A percentile compares a stretch with the other conserved stretches of the same genome.
Evolutionary conservation across 53 echinoderm and acorn worm species (phyloP).

Genomic region (Temnopleurus reevesii): DNA sequence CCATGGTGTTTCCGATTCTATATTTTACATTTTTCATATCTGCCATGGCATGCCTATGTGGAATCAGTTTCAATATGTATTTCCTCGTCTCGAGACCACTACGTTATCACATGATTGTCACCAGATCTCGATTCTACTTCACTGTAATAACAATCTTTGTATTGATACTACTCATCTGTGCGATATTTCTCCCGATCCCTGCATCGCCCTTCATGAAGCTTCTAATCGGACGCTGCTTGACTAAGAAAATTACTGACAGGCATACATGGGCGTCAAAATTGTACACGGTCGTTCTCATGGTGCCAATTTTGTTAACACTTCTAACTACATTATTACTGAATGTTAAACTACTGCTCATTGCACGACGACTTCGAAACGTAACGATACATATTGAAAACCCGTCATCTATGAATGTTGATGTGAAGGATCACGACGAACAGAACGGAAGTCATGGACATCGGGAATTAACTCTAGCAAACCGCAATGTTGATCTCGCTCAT

Average conservation of each 20-base stretch:
- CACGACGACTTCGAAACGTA: too few relatives aligned
- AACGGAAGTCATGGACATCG: too few relatives aligned
- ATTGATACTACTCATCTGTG: background rate
- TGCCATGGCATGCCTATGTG: background rate
- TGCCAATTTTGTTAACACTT: background rate
- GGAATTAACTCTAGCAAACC: too few relatives aligned
- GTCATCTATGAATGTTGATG: too few relatives aligned
- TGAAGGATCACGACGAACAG: too few relatives aligned
- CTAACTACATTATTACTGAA: background rate
- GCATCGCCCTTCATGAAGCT: background rate
- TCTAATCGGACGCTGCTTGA: background rate
- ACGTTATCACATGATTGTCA: background rate
- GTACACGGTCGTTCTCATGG: background rate
- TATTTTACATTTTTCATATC: background rate
- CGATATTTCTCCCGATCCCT: background rate
- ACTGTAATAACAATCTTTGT: background rate
- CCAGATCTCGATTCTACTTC: background rate
- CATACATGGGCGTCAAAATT: background rate
- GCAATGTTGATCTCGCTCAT: too few relatives aligned
- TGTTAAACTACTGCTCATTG: background rate
- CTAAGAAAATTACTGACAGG: background rate
- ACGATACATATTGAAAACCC: too few relatives aligned
- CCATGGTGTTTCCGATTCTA: background rate
- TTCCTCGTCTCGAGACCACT: background rate
- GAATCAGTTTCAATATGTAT: background rate